A percentile compares a stretch with the other conserved stretches of the same genome.
Evolutionary conservation across 2,888 invertebrate species (phyloP).

Genomic region (Lithophane leautieri): DNA sequence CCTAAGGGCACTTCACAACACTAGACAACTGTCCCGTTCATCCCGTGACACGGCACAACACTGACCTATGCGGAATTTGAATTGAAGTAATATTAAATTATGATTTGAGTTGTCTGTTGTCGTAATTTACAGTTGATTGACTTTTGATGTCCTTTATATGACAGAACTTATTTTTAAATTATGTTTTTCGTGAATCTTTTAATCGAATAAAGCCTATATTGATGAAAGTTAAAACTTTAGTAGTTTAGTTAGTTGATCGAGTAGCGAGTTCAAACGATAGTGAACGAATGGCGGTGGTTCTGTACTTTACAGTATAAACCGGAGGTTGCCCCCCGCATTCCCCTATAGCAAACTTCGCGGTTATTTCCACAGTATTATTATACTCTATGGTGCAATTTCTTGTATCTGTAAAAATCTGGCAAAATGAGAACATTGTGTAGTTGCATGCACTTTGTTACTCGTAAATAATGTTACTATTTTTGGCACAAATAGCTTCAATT

Average conservation of each 20-base stretch:
- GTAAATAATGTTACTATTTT: background rate
- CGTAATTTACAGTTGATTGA: constrained; percentile 31
- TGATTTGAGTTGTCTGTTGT: constrained; percentile 16
- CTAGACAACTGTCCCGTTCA: constrained; percentile 49
- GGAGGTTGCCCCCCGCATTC: constrained; percentile 76
- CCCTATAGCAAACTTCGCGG: constrained; percentile 35
- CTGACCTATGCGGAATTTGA: constrained; percentile 60
- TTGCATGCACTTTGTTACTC: constrained; percentile 9
- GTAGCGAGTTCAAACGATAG: constrained; percentile 73
- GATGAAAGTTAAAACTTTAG: constrained; percentile 26
- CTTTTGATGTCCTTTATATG: constrained; percentile 26
- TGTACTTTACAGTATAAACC: constrained; percentile 80
- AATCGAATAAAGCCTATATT: constrained; percentile 1
- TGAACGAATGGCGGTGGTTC: constrained; percentile 76
- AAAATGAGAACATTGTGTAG: background rate
- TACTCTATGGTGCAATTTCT: constrained; percentile 43
- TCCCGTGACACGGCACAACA: constrained; percentile 67
- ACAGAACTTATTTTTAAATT: background rate
- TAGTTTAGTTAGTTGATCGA: constrained; percentile 52
- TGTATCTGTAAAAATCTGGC: constrained; percentile 9
- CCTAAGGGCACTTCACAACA: constrained; percentile 36
- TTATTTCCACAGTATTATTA: constrained; percentile 45
- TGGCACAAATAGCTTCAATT: background rate
- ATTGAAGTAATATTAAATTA: constrained; percentile 6
- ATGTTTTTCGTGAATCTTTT: background rate